These are phyloP conservation scores for Cacoxenus indagator DNA, from an alignment of 2,888 invertebrate species.

Conservation along the genomic window DNA sequence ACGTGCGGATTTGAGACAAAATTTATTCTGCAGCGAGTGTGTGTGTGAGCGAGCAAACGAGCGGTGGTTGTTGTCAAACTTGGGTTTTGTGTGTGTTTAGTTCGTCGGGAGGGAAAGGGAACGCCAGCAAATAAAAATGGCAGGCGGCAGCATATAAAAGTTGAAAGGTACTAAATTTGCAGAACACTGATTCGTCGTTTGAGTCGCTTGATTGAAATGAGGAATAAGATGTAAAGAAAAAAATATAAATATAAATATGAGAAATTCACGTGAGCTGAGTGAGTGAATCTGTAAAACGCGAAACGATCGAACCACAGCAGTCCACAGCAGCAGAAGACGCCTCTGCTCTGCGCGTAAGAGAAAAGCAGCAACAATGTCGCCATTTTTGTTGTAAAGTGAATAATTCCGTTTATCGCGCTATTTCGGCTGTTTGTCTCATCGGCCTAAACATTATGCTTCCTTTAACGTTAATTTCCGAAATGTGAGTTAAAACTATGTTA, in stretches of 20 bases:
- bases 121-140: conserved; percentile 56
- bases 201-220: too few species aligned
- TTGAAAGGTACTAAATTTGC: conserved; percentile 38
- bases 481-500: neutral
- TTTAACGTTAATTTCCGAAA: neutral
- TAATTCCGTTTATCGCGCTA: conserved; percentile 3
- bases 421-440: neutral
- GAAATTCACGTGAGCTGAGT: conserved; percentile 14
- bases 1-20: conserved; percentile 34
- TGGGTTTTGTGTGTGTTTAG: conserved; percentile 1
- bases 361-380: conserved; percentile 21
- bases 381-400: conserved; percentile 22
- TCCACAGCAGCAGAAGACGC: conserved; percentile 11
- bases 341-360: conserved; percentile 7
- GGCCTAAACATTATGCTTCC: neutral
- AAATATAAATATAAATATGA: too few species aligned
- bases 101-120: conserved; percentile 18
- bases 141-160: conserved; percentile 55
- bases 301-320: too few species aligned
- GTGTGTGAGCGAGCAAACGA: neutral
- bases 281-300: conserved; percentile 6
- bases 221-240: too few species aligned
- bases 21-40: neutral
- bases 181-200: neutral
- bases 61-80: conserved; percentile 19